These are phyloP conservation scores for Eupithecia subfuscata DNA, from an alignment of 2,888 invertebrate genomes.

Conservation along the genomic window DNA sequence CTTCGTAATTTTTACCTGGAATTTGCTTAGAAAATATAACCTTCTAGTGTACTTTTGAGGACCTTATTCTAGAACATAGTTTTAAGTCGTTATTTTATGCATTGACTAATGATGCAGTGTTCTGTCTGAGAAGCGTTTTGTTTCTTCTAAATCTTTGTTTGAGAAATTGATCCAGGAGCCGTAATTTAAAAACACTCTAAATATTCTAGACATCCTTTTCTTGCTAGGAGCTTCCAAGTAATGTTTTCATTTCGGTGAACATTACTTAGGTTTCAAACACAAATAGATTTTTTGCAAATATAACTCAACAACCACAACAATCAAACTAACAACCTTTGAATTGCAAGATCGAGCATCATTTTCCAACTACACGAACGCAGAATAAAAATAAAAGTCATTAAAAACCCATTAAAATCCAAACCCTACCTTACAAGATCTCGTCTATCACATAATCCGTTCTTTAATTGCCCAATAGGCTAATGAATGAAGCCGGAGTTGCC, in stretches of 20 bases:
- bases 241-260: too few relatives aligned
- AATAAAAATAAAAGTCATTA: neutral
- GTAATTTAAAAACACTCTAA: too few relatives aligned
- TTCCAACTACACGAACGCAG: neutral
- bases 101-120: neutral
- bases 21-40: neutral
- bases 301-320: neutral
- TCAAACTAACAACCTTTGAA: neutral
- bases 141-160: too few relatives aligned
- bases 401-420: neutral
- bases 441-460: constrained; percentile 29
- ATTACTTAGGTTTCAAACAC: neutral
- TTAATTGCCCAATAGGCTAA: constrained; percentile 51
- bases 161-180: too few relatives aligned
- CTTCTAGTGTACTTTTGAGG: neutral
- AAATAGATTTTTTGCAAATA: neutral
- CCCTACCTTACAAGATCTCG: neutral
- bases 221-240: too few relatives aligned
- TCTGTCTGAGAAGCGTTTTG: too few relatives aligned
- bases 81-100: neutral
- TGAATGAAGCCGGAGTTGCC: constrained; percentile 56
- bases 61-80: neutral
- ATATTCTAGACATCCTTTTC: too few relatives aligned
- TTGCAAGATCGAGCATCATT: neutral
- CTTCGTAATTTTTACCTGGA: neutral